These are phyloP conservation scores for Callaeas wilsoni DNA, from an alignment of 2,113 vertebrate species.

Conservation along the genomic window DNA sequence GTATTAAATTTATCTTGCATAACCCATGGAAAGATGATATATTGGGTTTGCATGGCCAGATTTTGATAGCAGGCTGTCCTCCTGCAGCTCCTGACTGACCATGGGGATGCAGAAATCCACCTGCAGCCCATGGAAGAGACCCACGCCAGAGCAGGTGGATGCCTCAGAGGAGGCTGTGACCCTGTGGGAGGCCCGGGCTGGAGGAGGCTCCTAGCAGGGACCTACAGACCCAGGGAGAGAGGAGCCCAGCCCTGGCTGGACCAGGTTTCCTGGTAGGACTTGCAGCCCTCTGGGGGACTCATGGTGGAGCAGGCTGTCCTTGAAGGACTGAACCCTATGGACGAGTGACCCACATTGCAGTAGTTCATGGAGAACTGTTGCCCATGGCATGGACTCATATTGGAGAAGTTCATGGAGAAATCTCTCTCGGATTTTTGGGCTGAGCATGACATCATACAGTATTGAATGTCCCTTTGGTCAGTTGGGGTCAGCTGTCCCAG, in stretches of 20 bases:
- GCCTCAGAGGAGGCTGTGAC: neutral
- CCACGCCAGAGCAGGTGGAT: neutral
- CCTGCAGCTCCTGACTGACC: rapidly evolving
- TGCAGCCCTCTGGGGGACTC: neutral
- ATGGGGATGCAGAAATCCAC: neutral
- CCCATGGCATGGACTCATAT: no score
- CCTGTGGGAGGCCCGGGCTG: no score
- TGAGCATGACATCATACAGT: neutral
- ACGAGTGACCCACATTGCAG: neutral
- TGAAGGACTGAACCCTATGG: neutral
- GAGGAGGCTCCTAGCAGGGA: neutral
- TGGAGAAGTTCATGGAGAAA: neutral
- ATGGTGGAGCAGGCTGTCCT: neutral
- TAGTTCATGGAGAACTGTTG: neutral
- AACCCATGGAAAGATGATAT: neutral
- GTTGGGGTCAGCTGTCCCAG: neutral
- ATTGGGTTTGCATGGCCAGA: neutral
- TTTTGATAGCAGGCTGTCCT: neutral
- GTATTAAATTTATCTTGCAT: neutral
- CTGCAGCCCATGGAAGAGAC: neutral
- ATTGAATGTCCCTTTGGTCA: neutral
- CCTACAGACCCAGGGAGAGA: neutral
- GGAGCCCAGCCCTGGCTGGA: neutral
- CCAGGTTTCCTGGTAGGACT: neutral
- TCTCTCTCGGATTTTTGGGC: neutral